Percentiles rank a stretch among this genome's conserved stretches.
phyloP scores from a whole-genome alignment of 2,113 vertebrate genomes.

The Limanda limanda region DNA sequence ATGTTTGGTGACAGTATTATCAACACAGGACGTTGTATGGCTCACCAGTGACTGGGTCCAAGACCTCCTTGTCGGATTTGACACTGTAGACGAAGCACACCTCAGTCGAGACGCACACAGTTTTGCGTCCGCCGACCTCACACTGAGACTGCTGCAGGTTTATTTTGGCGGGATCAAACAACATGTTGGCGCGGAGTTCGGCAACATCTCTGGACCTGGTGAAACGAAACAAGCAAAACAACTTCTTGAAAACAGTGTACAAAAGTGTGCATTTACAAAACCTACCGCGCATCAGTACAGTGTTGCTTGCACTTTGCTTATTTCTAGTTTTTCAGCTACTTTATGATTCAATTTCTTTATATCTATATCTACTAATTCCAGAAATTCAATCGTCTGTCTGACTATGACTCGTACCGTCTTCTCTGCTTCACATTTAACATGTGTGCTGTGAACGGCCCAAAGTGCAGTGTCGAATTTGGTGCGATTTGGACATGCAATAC shows the following conservation, averaged over 20 bases:
- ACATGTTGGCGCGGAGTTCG: constrained; percentile 88
- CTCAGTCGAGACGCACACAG: constrained; percentile 85
- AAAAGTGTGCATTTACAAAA: background rate
- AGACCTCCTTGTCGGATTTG: constrained; percentile 84
- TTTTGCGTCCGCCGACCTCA: constrained; percentile 78
- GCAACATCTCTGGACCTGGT: constrained; percentile 95
- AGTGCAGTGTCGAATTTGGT: no score
- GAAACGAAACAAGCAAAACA: constrained; percentile 9
- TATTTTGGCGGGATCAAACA: constrained; percentile 89
- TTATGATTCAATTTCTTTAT: no score
- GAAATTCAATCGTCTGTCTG: no score
- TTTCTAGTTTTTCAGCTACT: no score
- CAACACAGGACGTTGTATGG: background rate
- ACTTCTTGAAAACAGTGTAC: background rate
- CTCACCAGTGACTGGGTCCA: constrained; percentile 76
- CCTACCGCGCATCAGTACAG: no score
- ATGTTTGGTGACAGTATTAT: background rate
- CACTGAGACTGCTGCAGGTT: constrained; percentile 93
- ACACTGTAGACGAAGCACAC: constrained; percentile 88
- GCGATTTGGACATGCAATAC: no score
- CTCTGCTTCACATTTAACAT: no score
- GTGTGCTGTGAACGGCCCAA: no score
- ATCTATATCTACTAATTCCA: no score
- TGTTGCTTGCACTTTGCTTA: no score
- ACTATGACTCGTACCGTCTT: no score